Base-by-base conservation (phyloP, 2,797 vertebrate species). In the Dendrocincla fuliginosa region DNA sequence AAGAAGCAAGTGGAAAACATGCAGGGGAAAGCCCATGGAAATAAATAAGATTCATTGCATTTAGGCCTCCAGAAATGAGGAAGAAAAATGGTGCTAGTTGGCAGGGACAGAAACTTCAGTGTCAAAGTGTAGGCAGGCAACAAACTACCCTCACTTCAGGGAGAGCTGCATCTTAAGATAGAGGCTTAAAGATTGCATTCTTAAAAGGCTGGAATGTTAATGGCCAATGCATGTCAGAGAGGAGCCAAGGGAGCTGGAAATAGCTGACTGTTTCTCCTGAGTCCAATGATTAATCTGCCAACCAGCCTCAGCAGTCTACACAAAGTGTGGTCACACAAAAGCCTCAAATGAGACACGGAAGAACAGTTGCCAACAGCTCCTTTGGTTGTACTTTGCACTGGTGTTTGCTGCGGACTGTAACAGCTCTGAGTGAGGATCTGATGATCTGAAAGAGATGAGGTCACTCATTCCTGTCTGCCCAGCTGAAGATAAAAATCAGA, bases 81-180 rank as follows among this genome's bases (percentile, higher is more conserved):
- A 85, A 74, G 16, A 5, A 77, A 59, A 88, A 55, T 1, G 1
- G 47, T 7, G 46, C 24, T n/a, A 61, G 14, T 14, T 37, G 35
- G 24, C 30, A 65, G 33, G 76, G n/a, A 25, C 2, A 85, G 64
- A 73, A 83, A 11, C 11, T 47, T 18, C 8, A 33, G 37, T 37
- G 42, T 25, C 53, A 53, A 18, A 13, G 19, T 8, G 22, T 37
- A 86, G 23, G 25, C 13, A 68, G 44, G 37, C 11, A 55, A 15
- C 47, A 49, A 16, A 35, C 16, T 42, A 28, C 37, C 42, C 20
- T 87, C 0, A 0, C 49, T n/a, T 16, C 37, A 17, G 0, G 2
- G 41, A 71, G 27, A 57, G 9, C 8, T 16, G 2, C 20, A 24
- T 75, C 53, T 73, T 15, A 27, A 65, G 59, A 27, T 0, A 60